These are phyloP conservation scores for Stomatorhinus ivindoensis DNA, from an alignment of 2,113 vertebrate genomes.

Conservation along the genomic window DNA sequence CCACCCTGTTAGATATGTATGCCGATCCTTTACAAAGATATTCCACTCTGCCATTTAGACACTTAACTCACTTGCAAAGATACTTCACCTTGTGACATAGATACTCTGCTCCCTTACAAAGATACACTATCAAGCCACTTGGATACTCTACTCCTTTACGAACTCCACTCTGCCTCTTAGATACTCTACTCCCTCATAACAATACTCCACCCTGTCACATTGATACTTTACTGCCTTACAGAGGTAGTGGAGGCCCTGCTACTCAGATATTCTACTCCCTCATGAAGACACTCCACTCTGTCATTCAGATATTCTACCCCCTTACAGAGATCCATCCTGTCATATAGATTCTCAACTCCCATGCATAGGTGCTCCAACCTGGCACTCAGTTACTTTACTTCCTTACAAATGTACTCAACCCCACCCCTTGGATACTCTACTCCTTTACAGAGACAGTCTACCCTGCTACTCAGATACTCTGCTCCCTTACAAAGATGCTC, in stretches of 20 bases:
- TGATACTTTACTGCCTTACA: background rate
- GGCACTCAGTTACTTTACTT: background rate
- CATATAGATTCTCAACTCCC: background rate
- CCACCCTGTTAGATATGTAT: background rate
- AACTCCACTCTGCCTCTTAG: too few species aligned
- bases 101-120: background rate
- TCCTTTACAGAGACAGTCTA: too few species aligned
- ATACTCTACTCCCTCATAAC: too few species aligned
- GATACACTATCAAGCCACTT: background rate
- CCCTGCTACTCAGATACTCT: background rate
- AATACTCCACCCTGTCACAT: background rate
- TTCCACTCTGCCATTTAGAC: background rate
- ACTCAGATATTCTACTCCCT: background rate
- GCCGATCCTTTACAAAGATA: background rate
- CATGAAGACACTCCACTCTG: background rate
- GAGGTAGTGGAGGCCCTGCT: background rate
- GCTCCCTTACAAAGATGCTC: background rate
- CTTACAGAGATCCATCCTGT: background rate
- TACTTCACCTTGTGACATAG: background rate
- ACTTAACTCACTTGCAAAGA: background rate
- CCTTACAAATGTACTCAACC: background rate
- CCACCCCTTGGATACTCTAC: too few species aligned
- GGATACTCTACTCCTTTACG: background rate
- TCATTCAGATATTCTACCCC: background rate
- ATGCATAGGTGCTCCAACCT: background rate